Evolutionary conservation across 2,888 invertebrate species (phyloP).

Genomic region (Agrenia bidenticulata): DNA sequence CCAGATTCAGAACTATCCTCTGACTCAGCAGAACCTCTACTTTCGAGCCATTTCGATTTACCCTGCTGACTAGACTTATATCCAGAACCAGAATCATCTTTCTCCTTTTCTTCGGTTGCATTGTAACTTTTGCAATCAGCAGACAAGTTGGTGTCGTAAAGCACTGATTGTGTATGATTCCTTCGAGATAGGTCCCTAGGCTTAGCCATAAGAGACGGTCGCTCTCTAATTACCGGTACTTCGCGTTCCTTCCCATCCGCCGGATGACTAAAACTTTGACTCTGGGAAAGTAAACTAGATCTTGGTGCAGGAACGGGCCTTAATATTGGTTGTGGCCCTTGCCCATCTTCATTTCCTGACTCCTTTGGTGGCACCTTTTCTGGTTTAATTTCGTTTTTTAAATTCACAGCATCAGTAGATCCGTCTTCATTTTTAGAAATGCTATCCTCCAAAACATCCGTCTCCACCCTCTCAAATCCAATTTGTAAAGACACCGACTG

Average conservation of each 20-base stretch:
- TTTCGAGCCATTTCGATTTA: too few species aligned
- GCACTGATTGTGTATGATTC: too few species aligned
- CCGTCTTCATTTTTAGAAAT: neutral
- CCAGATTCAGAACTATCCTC: too few species aligned
- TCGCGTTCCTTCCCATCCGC: conserved; percentile 7
- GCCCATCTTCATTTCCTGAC: neutral
- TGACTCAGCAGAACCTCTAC: too few species aligned
- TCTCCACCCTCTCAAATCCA: conserved; percentile 41
- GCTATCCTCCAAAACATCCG: conserved; percentile 31
- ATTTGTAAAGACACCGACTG: conserved; percentile 14
- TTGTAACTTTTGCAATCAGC: too few species aligned
- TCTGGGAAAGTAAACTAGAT: conserved; percentile 38
- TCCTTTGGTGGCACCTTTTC: conserved; percentile 24
- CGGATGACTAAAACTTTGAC: conserved; percentile 20
- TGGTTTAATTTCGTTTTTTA: conserved; percentile 17
- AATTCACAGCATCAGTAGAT: too few species aligned
- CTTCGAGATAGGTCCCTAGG: conserved; percentile 45
- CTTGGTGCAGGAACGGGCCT: conserved; percentile 49
- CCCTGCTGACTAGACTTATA: too few species aligned
- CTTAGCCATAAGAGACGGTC: conserved; percentile 49
- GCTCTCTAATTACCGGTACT: conserved; percentile 33
- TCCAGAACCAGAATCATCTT: too few species aligned
- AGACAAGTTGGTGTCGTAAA: too few species aligned
- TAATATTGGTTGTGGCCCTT: conserved; percentile 3
- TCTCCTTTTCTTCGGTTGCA: too few species aligned